Conservation (phyloP, 1,140 invertebrate species). For the Oscheius sp. region DNA sequence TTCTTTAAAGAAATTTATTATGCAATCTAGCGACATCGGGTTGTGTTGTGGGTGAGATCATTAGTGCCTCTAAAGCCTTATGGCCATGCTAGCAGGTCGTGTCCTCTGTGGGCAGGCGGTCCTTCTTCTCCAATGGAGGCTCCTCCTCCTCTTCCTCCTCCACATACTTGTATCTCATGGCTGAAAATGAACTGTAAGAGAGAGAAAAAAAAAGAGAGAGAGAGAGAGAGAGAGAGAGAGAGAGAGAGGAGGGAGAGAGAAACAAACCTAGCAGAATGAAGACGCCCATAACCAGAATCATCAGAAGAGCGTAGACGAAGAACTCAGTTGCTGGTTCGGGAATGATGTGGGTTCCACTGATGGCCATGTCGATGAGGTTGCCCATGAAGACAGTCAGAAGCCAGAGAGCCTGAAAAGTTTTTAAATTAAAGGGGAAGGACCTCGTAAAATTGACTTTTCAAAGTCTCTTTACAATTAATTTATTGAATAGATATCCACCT, state of each 20-base stretch:
- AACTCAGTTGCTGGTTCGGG: conserved; percentile 55
- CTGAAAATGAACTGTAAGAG: conserved; percentile 15
- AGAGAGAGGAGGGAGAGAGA: background rate
- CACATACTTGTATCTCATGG: conserved; percentile 44
- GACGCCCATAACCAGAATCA: conserved; percentile 52
- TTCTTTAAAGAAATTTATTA: too few relatives aligned
- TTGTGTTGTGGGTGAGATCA: too few relatives aligned
- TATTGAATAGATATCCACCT: too few relatives aligned
- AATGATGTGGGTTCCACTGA: conserved; percentile 50
- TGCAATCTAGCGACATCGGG: too few relatives aligned
- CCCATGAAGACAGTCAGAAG: conserved; percentile 58
- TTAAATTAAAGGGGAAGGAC: background rate
- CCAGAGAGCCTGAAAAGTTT: conserved; percentile 53
- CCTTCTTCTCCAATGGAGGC: conserved; percentile 16
- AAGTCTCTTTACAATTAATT: too few relatives aligned
- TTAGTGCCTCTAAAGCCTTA: too few relatives aligned
- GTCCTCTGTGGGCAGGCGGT: background rate
- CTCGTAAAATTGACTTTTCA: too few relatives aligned
- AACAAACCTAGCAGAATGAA: conserved; percentile 43
- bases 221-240: too few relatives aligned
- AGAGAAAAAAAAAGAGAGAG: background rate
- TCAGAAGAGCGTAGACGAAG: conserved; percentile 56
- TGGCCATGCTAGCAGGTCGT: conserved; percentile 1
- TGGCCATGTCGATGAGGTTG: conserved; percentile 54
- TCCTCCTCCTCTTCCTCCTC: conserved; percentile 31